phyloP scores from a whole-genome alignment of 2,797 vertebrate genomes.

The Chromis chromis region DNA sequence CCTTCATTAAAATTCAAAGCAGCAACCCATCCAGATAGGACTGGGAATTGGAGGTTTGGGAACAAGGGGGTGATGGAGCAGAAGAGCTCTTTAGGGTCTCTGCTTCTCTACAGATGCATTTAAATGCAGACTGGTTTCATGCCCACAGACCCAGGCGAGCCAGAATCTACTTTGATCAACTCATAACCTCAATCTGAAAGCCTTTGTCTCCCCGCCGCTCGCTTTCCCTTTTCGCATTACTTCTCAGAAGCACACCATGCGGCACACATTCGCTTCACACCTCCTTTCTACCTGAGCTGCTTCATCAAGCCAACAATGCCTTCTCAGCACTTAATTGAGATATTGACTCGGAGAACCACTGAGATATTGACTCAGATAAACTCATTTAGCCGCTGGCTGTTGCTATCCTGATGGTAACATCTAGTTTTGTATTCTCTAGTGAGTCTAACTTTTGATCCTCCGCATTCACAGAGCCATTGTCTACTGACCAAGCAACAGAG shows the following conservation, averaged over 20 bases:
- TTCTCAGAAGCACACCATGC: background rate
- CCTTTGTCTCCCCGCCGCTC: constrained; percentile 40
- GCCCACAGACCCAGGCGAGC: constrained; percentile 36
- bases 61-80: constrained; percentile 43
- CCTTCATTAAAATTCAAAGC: constrained; percentile 69
- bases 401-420: constrained; percentile 47
- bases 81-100: constrained; percentile 35
- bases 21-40: constrained; percentile 42
- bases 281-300: constrained; percentile 46
- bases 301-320: constrained; percentile 44
- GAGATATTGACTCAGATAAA: constrained; percentile 68
- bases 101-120: constrained; percentile 48
- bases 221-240: constrained; percentile 26
- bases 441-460: constrained; percentile 65
- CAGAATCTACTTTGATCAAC: constrained; percentile 53
- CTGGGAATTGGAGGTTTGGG: constrained; percentile 57
- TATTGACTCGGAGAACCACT: constrained; percentile 61
- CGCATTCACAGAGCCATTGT: constrained; percentile 38
- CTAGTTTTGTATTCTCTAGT: constrained; percentile 48
- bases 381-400: constrained; percentile 57
- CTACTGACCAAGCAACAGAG: constrained; percentile 38
- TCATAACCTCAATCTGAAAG: constrained; percentile 44
- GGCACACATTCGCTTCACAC: constrained; percentile 30
- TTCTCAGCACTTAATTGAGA: constrained; percentile 62
- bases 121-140: constrained; percentile 52